Conservation (phyloP, 2,888 invertebrate genomes). For the Cryptus viduatorius region DNA sequence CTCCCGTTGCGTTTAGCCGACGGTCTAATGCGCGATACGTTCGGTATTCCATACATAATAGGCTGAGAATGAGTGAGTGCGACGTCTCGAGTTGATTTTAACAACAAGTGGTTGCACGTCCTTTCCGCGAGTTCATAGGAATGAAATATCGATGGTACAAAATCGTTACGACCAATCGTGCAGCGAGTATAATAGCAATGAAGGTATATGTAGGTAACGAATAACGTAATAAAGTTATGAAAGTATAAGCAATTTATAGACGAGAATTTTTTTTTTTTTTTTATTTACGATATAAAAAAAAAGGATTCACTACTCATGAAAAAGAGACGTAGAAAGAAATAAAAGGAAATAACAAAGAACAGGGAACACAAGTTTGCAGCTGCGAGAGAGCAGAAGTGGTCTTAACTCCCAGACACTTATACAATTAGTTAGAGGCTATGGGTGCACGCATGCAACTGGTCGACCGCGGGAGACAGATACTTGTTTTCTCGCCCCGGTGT, state of each 20-base stretch:
- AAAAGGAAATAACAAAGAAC: neutral
- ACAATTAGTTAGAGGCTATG: constrained; percentile 50
- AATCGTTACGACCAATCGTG: neutral
- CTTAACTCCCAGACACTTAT: constrained; percentile 36
- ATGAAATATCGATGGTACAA: neutral
- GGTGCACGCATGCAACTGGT: constrained; percentile 20
- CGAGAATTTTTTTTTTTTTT: neutral
- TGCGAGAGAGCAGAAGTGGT: constrained; percentile 11
- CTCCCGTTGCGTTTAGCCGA: constrained; percentile 69
- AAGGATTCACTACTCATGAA: neutral
- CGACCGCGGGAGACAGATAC: constrained; percentile 43
- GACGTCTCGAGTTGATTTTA: constrained; percentile 2
- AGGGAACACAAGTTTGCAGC: neutral
- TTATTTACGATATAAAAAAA: neutral
- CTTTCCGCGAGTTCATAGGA: neutral
- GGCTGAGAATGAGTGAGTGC: neutral
- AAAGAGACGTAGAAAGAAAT: neutral
- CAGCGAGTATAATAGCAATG: neutral
- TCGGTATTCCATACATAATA: constrained; percentile 4
- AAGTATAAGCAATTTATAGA: constrained; percentile 4
- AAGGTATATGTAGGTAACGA: neutral
- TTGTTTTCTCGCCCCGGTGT: constrained; percentile 54
- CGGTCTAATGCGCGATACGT: constrained; percentile 7
- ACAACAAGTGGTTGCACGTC: neutral
- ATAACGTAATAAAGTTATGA: neutral